phyloP scores from a whole-genome alignment of 2,113 vertebrate species.

The Phainopepla nitens region DNA sequence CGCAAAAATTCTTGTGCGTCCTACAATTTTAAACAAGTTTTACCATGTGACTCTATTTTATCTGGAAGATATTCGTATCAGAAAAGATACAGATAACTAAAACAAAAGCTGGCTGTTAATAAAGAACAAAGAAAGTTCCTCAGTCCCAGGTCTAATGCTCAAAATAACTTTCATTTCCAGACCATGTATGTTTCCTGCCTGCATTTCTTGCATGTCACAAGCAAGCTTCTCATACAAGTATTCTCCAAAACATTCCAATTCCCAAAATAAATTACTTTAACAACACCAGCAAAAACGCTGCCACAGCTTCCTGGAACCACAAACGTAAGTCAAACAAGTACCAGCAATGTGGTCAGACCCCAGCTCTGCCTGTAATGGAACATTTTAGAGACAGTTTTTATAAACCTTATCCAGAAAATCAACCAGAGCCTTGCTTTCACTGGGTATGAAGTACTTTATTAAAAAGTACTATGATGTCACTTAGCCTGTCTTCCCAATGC shows the following conservation, averaged over 20 bases:
- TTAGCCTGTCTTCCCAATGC: background rate
- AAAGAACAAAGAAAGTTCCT: background rate
- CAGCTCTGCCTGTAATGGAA: background rate
- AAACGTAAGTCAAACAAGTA: background rate
- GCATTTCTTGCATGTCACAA: background rate
- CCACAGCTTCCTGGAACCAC: accelerated
- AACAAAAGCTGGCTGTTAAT: background rate
- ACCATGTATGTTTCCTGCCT: background rate
- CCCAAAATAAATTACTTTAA: background rate
- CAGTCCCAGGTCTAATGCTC: background rate
- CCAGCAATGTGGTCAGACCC: background rate
- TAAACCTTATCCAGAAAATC: background rate
- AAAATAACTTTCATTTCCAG: background rate
- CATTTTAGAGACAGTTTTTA: background rate
- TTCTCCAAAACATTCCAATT: background rate
- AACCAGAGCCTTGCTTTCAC: background rate
- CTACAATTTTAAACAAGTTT: conserved; percentile 67
- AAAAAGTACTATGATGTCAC: background rate
- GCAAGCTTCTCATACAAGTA: background rate
- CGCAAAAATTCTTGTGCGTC: conserved; percentile 98
- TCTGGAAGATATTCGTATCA: background rate
- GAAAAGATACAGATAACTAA: background rate
- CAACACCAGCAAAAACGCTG: background rate
- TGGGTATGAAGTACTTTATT: background rate
- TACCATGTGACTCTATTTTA: background rate